phyloP scores from a whole-genome alignment of 2,797 vertebrate genomes.

The Hylomyscus alleni region DNA sequence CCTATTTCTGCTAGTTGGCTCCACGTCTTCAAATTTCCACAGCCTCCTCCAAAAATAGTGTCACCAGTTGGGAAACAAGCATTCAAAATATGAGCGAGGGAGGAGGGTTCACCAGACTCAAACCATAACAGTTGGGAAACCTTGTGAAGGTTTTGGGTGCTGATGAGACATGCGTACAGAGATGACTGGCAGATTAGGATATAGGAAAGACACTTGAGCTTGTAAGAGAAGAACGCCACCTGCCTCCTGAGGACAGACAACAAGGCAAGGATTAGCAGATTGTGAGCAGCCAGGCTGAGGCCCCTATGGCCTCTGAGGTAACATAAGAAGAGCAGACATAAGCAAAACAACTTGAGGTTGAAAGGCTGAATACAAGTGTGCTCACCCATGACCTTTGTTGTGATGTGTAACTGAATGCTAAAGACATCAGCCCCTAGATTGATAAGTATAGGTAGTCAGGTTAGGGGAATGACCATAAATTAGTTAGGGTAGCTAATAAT shows the following conservation, averaged over 20 bases:
- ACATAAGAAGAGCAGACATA: constrained; percentile 26
- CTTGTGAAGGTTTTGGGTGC: neutral
- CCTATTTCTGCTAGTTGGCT: neutral
- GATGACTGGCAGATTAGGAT: neutral
- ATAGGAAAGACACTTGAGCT: neutral
- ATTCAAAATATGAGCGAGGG: neutral
- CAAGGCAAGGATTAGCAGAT: constrained; percentile 38
- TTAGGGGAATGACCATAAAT: constrained; percentile 34
- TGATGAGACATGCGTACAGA: neutral
- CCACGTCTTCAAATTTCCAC: neutral
- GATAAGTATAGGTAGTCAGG: constrained; percentile 50
- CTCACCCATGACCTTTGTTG: constrained; percentile 13
- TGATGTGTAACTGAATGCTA: neutral
- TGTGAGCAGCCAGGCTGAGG: constrained; percentile 37
- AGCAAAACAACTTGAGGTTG: constrained; percentile 61
- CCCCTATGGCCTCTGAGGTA: constrained; percentile 35
- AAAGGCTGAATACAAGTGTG: constrained; percentile 56
- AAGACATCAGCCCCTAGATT: constrained; percentile 36
- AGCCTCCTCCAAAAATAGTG: constrained; percentile 26
- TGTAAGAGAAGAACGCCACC: constrained; percentile 60
- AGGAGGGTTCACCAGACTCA: neutral
- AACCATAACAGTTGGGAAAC: neutral
- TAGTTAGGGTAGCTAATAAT: constrained; percentile 71
- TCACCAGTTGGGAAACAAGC: constrained; percentile 7
- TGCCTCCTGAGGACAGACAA: constrained; percentile 62